Conservation (phyloP, 2,888 invertebrate genomes). For the Furcula furcula region DNA sequence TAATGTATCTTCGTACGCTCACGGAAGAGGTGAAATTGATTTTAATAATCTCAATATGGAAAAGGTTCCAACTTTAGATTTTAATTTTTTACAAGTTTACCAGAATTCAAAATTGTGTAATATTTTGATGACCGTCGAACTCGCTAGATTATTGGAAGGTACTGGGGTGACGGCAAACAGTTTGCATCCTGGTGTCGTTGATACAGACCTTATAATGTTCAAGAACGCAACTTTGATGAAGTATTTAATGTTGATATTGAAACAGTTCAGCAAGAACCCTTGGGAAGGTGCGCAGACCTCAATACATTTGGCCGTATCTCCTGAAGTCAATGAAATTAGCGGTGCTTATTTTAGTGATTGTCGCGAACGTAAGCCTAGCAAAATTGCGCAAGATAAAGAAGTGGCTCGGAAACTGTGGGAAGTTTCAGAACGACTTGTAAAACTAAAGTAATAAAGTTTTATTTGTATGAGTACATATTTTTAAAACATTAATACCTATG, state of each 20-base stretch:
- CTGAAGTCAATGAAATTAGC: constrained; percentile 76
- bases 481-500: too few species aligned
- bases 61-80: constrained; percentile 31
- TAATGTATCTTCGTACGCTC: constrained; percentile 55
- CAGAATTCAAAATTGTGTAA: constrained; percentile 87
- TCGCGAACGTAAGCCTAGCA: constrained; percentile 53
- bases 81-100: constrained; percentile 25
- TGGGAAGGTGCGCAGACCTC: constrained; percentile 75
- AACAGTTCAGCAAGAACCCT: constrained; percentile 36
- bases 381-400: constrained; percentile 67
- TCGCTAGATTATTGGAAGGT: constrained; percentile 85
- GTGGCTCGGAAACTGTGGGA: constrained; percentile 84
- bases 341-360: constrained; percentile 85
- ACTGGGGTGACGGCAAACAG: constrained; percentile 88
- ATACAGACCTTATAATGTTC: constrained; percentile 83
- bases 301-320: constrained; percentile 77
- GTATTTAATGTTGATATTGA: constrained; percentile 55
- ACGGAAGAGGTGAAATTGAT: constrained; percentile 42
- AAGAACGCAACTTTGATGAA: constrained; percentile 28
- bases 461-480: too few species aligned
- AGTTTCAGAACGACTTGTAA: constrained; percentile 58
- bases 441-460: too few species aligned
- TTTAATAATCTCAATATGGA: constrained; percentile 47
- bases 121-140: constrained; percentile 86
- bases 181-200: constrained; percentile 88